Evolutionary conservation across 2,797 vertebrate species (phyloP).

Genomic region (Hypotaenidia okinawae): DNA sequence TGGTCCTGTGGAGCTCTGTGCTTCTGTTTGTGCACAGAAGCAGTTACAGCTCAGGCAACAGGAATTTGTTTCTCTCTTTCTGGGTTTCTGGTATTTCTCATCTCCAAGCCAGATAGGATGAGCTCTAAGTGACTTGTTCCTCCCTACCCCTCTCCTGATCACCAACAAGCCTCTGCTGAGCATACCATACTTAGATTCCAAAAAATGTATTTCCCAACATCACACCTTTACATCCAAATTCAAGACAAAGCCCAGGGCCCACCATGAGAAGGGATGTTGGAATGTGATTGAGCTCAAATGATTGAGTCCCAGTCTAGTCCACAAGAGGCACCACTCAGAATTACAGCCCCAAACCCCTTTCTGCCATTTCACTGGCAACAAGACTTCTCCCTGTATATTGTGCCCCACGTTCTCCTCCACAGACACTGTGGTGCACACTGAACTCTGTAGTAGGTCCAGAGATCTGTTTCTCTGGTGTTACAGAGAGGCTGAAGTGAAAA

Average conservation of each 20-base stretch:
- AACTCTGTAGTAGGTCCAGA: neutral
- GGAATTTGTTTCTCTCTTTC: neutral
- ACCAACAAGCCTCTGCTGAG: neutral
- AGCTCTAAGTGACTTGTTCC: neutral
- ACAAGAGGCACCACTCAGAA: neutral
- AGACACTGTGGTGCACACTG: neutral
- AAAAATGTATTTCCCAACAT: neutral
- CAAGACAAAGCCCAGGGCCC: neutral
- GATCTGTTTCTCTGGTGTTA: neutral
- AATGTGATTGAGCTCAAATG: neutral
- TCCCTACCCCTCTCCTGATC: neutral
- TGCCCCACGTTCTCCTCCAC: neutral
- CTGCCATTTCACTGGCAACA: neutral
- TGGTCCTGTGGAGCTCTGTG: neutral
- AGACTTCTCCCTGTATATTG: neutral
- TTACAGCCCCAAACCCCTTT: neutral
- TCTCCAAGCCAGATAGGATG: neutral
- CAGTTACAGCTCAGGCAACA: constrained; percentile 30
- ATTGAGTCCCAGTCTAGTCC: neutral
- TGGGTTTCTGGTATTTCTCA: constrained; percentile 11
- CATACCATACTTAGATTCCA: neutral
- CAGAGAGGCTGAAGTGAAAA: neutral
- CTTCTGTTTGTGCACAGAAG: constrained; percentile 6
- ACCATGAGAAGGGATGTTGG: neutral
- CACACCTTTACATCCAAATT: neutral